Evolutionary conservation across 2,797 vertebrate genomes (phyloP).

Genomic region (Mastacembelus armatus): DNA sequence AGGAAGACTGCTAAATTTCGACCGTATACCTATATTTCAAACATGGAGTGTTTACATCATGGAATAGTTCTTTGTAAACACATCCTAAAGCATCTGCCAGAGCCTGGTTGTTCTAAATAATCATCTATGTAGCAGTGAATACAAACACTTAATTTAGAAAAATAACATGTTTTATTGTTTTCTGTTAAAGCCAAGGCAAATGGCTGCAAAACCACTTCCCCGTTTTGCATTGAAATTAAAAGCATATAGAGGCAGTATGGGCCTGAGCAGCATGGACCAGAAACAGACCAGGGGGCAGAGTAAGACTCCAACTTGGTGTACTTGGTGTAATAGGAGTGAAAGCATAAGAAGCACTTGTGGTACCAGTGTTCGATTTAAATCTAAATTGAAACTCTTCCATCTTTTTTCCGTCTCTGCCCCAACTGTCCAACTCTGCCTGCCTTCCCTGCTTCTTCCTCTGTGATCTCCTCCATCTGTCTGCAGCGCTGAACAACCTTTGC

Average conservation of each 20-base stretch:
- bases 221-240: not conserved
- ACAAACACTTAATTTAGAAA: too few relatives aligned
- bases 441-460: slow-evolving; percentile 27
- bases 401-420: slow-evolving; percentile 29
- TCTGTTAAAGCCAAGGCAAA: slow-evolving; percentile 3
- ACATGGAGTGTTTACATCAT: too few relatives aligned
- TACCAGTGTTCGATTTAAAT: slow-evolving; percentile 45
- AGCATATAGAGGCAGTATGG: not conserved
- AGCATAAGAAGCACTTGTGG: slow-evolving; percentile 15
- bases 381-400: slow-evolving; percentile 60
- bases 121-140: too few relatives aligned
- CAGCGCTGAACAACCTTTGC: slow-evolving; percentile 55
- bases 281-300: slow-evolving; percentile 13
- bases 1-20: too few relatives aligned
- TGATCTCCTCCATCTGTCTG: slow-evolving; percentile 42
- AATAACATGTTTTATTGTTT: slow-evolving; percentile 1
- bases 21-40: too few relatives aligned
- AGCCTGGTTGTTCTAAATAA: too few relatives aligned
- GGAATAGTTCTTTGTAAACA: too few relatives aligned
- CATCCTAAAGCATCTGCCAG: too few relatives aligned
- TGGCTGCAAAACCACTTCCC: not conserved
- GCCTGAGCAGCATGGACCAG: not conserved
- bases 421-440: slow-evolving; percentile 27
- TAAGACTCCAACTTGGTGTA: slow-evolving; percentile 32
- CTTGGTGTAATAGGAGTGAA: not conserved